These are phyloP conservation scores for Siderastrea radians DNA, from an alignment of 92 coral and sea anemone genomes.

Conservation along the genomic window DNA sequence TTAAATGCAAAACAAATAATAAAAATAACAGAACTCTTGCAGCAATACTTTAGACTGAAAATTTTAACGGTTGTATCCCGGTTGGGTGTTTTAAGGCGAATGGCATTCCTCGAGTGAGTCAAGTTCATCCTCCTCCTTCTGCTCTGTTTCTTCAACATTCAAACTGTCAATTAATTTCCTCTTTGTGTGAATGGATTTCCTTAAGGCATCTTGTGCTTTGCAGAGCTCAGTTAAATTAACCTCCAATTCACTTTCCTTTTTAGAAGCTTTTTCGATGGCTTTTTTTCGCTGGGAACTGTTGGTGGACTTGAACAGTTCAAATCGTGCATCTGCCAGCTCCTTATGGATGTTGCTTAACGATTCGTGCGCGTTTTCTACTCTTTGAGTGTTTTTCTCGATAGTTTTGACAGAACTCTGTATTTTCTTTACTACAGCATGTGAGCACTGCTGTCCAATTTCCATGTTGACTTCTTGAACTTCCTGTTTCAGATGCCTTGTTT, in stretches of 20 bases:
- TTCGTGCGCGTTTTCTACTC: slow-evolving; percentile 33
- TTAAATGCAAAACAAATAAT: too few species aligned
- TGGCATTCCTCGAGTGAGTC: too few species aligned
- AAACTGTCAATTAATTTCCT: neutral
- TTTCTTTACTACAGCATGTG: slow-evolving; percentile 25
- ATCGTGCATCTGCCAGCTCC: slow-evolving; percentile 8
- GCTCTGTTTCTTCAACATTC: neutral
- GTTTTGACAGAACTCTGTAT: slow-evolving; percentile 22
- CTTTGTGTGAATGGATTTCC: slow-evolving; percentile 24
- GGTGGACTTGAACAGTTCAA: neutral
- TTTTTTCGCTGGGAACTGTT: slow-evolving; percentile 23
- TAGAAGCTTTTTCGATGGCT: neutral
- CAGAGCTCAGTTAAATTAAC: slow-evolving; percentile 26
- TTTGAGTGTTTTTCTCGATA: slow-evolving; percentile 34
- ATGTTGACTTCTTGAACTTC: slow-evolving; percentile 27
- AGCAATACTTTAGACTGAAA: too few species aligned
- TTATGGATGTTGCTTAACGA: neutral
- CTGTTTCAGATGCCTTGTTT: slow-evolving; percentile 34
- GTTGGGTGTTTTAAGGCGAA: too few species aligned
- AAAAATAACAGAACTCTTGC: too few species aligned
- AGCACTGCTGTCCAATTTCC: slow-evolving; percentile 40
- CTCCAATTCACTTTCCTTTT: slow-evolving; percentile 1
- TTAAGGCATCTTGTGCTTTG: slow-evolving; percentile 42
- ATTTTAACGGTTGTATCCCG: too few species aligned
- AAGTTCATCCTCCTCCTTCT: too few species aligned